Evolutionary conservation across 2,113 vertebrate genomes (phyloP).

Genomic region (Myrmecophaga tridactyla): DNA sequence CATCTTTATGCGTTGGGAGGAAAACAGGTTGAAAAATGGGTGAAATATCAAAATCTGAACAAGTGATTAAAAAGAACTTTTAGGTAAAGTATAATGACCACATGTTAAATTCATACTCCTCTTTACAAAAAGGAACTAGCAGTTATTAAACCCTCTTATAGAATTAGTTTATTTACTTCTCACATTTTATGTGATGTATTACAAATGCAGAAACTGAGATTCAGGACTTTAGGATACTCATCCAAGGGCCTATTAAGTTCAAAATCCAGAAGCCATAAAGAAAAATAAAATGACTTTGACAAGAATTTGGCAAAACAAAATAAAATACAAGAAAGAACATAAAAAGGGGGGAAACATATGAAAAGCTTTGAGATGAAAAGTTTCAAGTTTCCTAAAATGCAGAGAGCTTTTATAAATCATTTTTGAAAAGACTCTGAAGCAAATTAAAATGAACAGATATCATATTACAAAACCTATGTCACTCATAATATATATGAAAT

Average conservation of each 20-base stretch:
- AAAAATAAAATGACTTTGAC: background rate
- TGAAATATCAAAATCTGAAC: background rate
- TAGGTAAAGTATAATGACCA: background rate
- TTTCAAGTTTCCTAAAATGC: background rate
- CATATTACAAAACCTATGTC: background rate
- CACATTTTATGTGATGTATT: background rate
- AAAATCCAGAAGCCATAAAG: background rate
- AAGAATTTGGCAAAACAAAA: background rate
- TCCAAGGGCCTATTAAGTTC: background rate
- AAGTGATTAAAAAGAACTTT: background rate
- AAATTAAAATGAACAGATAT: background rate
- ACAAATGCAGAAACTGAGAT: background rate
- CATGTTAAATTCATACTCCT: background rate
- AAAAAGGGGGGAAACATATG: background rate
- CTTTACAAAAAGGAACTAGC: background rate
- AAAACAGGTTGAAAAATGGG: background rate
- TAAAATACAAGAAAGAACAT: too few species aligned
- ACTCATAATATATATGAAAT: background rate
- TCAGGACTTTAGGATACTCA: background rate
- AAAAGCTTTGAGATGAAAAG: background rate
- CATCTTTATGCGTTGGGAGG: background rate
- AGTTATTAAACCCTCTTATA: background rate
- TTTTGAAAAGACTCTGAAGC: background rate
- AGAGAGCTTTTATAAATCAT: background rate
- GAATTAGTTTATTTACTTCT: background rate